A percentile compares a stretch with the other conserved stretches of the same genome.
Conservation (phyloP, 2,888 invertebrate species). For the Synanthedon formicaeformis region DNA sequence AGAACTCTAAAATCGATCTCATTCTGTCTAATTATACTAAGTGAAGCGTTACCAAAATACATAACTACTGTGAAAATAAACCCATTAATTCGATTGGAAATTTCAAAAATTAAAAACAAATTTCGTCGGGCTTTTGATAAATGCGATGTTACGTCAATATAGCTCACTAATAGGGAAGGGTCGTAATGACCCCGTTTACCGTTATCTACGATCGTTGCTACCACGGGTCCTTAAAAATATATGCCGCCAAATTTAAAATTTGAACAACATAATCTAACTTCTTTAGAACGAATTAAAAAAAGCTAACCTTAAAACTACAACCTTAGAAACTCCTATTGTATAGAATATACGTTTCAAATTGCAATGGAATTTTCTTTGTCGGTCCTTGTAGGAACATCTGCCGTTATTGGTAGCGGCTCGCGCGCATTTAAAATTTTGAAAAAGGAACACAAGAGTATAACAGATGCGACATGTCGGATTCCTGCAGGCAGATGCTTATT, state of each 20-base stretch:
- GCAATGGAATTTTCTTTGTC: constrained; percentile 6
- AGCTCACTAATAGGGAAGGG: constrained; percentile 42
- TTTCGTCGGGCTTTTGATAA: constrained; percentile 41
- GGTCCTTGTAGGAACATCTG: constrained; percentile 45
- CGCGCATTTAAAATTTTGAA: constrained; percentile 61
- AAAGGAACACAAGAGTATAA: constrained; percentile 42
- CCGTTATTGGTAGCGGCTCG: constrained; percentile 48
- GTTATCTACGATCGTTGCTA: constrained; percentile 54
- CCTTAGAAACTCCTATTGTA: constrained; percentile 2
- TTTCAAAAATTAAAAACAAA: constrained; percentile 26
- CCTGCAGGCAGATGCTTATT: constrained; percentile 65
- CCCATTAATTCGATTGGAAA: constrained; percentile 14
- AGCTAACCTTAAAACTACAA: neutral
- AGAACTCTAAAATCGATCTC: constrained; percentile 28
- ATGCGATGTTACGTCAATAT: constrained; percentile 44
- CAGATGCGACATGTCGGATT: constrained; percentile 68
- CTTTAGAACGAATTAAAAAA: constrained; percentile 17
- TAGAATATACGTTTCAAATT: constrained; percentile 17
- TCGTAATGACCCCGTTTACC: constrained; percentile 58
- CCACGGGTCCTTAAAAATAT: constrained; percentile 34
- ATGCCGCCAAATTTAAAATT: constrained; percentile 58
- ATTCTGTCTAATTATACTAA: constrained; percentile 33
- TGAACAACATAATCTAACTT: constrained; percentile 62
- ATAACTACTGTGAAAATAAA: neutral
- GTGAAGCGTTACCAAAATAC: constrained; percentile 13